A percentile compares a stretch with the other conserved stretches of the same genome.
Evolutionary conservation across 2,113 vertebrate species (phyloP).

Genomic region (Boleophthalmus pectinirostris): DNA sequence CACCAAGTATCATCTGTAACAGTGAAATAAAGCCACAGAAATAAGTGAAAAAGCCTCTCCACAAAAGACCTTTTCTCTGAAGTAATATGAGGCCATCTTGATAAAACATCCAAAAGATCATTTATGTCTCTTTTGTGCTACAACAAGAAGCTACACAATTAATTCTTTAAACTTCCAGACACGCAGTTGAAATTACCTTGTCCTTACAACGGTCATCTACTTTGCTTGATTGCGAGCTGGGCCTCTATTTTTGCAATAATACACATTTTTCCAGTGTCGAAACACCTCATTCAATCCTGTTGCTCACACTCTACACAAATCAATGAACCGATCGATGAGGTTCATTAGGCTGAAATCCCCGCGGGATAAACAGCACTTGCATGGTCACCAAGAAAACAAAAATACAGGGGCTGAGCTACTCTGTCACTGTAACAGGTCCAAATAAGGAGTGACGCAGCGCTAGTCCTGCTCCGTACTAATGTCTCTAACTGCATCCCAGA

Average conservation of each 20-base stretch:
- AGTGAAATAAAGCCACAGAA: too few species aligned
- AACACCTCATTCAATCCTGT: slow-evolving; percentile 63
- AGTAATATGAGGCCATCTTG: too few species aligned
- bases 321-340: slow-evolving; percentile 70
- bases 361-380: slow-evolving; percentile 58
- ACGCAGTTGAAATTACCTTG: background rate
- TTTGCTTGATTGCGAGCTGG: background rate
- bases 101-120: too few species aligned
- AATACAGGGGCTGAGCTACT: slow-evolving; percentile 47
- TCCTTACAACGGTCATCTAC: background rate
- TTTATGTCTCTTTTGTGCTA: too few species aligned
- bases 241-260: slow-evolving; percentile 35
- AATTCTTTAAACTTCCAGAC: background rate
- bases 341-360: slow-evolving; percentile 70
- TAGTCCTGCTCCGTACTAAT: slow-evolving; percentile 29
- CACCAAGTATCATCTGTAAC: background rate
- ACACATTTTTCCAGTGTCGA: slow-evolving; percentile 60
- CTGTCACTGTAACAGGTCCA: slow-evolving; percentile 47
- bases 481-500: slow-evolving; percentile 11
- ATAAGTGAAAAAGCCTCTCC: too few species aligned
- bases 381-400: slow-evolving; percentile 64
- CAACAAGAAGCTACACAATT: background rate
- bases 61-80: too few species aligned
- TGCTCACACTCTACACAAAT: slow-evolving; percentile 58
- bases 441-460: slow-evolving; percentile 22